phyloP scores from a whole-genome alignment of 2,888 invertebrate genomes.

The Fragum fragum region DNA sequence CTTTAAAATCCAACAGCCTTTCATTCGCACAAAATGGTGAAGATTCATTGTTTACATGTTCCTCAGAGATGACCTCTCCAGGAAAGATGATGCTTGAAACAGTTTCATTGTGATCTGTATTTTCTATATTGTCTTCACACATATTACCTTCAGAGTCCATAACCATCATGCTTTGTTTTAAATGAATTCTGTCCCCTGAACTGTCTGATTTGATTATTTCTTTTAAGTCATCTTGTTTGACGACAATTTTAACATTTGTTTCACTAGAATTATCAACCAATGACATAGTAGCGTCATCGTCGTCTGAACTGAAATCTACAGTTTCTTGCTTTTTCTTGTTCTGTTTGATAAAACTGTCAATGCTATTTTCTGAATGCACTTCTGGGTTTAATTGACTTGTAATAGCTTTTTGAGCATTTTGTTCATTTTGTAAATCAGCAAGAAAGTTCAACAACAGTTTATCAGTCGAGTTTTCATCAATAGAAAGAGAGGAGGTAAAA shows the following conservation, averaged over 20 bases:
- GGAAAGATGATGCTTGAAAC: constrained; percentile 60
- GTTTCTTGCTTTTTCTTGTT: constrained; percentile 29
- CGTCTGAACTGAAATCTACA: constrained; percentile 21
- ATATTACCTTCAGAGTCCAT: constrained; percentile 56
- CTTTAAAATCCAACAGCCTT: constrained; percentile 63
- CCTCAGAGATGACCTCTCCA: constrained; percentile 69
- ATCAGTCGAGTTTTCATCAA: constrained; percentile 42
- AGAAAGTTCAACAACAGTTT: constrained; percentile 58
- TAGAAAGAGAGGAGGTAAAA: background rate
- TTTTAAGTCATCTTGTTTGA: constrained; percentile 41
- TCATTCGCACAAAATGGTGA: constrained; percentile 34
- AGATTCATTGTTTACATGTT: background rate
- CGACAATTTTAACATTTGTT: constrained; percentile 39
- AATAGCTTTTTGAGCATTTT: constrained; percentile 29
- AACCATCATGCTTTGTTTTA: constrained; percentile 28
- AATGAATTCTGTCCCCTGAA: constrained; percentile 1
- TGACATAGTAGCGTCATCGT: constrained; percentile 32
- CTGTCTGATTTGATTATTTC: constrained; percentile 28
- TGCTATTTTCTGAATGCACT: constrained; percentile 23
- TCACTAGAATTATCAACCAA: constrained; percentile 45
- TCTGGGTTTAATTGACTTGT: background rate
- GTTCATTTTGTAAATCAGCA: constrained; percentile 59
- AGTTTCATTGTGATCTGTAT: background rate
- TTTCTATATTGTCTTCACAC: constrained; percentile 1
- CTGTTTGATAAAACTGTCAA: constrained; percentile 41